These are phyloP conservation scores for Emmelina monodactyla DNA, from an alignment of 2,888 invertebrate species.

Conservation along the genomic window DNA sequence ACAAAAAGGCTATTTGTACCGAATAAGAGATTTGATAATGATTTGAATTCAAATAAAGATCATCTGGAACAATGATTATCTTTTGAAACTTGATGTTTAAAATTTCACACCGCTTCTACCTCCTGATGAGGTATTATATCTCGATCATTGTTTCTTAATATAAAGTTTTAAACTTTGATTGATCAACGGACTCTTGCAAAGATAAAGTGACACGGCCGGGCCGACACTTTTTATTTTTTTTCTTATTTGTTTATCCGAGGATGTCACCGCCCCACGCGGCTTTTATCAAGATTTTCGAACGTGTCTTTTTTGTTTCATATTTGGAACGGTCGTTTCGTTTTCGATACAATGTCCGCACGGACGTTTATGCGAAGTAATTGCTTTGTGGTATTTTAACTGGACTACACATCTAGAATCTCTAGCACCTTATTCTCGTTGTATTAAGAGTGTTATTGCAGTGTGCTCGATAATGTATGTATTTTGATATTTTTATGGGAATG, in stretches of 20 bases:
- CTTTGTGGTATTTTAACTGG: constrained; percentile 9
- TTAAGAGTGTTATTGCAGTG: no score
- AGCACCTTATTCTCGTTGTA: neutral
- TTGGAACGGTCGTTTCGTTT: constrained; percentile 10
- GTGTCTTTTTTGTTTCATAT: constrained; percentile 7
- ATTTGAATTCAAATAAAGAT: no score
- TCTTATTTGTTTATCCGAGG: constrained; percentile 16
- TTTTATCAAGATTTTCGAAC: constrained; percentile 15
- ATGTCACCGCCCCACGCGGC: constrained; percentile 16
- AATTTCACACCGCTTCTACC: no score
- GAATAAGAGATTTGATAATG: no score
- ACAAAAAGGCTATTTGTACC: neutral
- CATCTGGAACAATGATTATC: neutral
- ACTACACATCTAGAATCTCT: constrained; percentile 2
- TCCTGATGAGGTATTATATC: no score
- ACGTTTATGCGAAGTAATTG: constrained; percentile 14
- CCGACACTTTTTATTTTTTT: constrained; percentile 28
- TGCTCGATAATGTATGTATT: neutral
- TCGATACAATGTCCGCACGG: constrained; percentile 10
- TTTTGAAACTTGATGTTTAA: no score
- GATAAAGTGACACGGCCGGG: constrained; percentile 46
- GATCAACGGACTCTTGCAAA: constrained; percentile 37
- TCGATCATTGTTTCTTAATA: constrained; percentile 34
- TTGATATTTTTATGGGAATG: constrained; percentile 6
- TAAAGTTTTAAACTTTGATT: constrained; percentile 46